Percentiles rank a stretch among this genome's conserved stretches.
Evolutionary conservation across 2,888 invertebrate genomes (phyloP).

Genomic region (Pristionchus mayeri): DNA sequence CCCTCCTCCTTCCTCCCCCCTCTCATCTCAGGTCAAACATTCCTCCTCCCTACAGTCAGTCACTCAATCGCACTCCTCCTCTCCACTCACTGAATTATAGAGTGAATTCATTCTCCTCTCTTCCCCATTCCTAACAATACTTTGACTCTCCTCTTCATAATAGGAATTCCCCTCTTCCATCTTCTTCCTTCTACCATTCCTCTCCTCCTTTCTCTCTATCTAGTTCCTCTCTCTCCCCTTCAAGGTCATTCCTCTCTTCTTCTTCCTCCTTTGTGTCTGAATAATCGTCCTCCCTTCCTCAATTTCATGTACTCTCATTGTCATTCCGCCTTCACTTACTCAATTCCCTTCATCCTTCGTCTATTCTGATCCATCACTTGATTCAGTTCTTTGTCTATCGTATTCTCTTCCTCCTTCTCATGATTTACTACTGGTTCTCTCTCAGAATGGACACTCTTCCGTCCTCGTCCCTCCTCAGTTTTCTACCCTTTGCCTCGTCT

Average conservation of each 20-base stretch:
- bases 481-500: conserved; percentile 33
- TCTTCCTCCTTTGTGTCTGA: conserved; percentile 17
- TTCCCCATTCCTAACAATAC: conserved; percentile 30
- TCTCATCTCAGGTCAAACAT: conserved; percentile 43
- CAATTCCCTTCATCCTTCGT: background rate
- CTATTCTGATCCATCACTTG: background rate
- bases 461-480: conserved; percentile 13
- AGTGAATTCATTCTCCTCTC: conserved; percentile 32
- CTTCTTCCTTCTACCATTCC: background rate
- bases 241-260: conserved; percentile 2
- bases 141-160: conserved; percentile 33
- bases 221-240: background rate
- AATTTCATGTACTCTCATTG: conserved; percentile 27
- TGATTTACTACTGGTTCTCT: background rate
- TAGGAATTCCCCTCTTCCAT: conserved; percentile 9
- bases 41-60: background rate
- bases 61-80: background rate
- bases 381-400: background rate
- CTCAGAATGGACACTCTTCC: conserved; percentile 41
- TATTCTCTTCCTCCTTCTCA: background rate
- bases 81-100: conserved; percentile 34
- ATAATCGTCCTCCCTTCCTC: conserved; percentile 31
- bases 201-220: background rate
- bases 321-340: background rate
- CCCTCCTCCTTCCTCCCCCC: conserved; percentile 4